A percentile compares a stretch with the other conserved stretches of the same genome.
These are phyloP conservation scores for Hypocryptadius cinnamomeus DNA, from an alignment of 2,113 vertebrate species.

Conservation along the genomic window DNA sequence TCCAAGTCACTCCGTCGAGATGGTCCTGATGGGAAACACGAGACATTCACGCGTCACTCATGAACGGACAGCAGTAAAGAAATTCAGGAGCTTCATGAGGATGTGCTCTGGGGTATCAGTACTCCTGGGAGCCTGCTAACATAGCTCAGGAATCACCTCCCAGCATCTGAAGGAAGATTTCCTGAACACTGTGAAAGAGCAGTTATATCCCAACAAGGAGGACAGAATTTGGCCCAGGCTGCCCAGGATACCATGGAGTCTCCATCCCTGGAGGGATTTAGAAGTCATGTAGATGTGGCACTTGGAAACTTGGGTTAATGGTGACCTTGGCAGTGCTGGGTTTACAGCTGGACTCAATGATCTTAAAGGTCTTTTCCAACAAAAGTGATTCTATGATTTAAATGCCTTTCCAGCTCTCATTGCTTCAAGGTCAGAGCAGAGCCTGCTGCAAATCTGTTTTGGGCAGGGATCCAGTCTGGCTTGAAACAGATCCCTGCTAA, in stretches of 20 bases:
- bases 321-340: background rate
- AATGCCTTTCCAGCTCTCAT: background rate
- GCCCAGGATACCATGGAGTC: background rate
- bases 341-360: background rate
- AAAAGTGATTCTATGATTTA: background rate
- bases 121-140: background rate
- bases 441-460: background rate
- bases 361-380: background rate
- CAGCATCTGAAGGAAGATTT: background rate
- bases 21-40: slow-evolving; percentile 69
- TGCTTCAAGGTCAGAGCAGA: slow-evolving; percentile 11
- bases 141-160: background rate
- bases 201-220: background rate
- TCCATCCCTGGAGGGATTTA: background rate
- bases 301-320: background rate
- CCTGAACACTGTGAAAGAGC: background rate
- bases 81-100: background rate
- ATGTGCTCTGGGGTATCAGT: background rate
- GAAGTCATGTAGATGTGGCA: background rate
- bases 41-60: background rate
- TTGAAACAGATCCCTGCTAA: background rate
- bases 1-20: slow-evolving; percentile 91
- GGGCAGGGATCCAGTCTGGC: background rate
- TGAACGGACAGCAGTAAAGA: background rate
- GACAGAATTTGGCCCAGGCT: background rate